Conservation (phyloP, 2,113 vertebrate genomes). For the Eleginops maclovinus region DNA sequence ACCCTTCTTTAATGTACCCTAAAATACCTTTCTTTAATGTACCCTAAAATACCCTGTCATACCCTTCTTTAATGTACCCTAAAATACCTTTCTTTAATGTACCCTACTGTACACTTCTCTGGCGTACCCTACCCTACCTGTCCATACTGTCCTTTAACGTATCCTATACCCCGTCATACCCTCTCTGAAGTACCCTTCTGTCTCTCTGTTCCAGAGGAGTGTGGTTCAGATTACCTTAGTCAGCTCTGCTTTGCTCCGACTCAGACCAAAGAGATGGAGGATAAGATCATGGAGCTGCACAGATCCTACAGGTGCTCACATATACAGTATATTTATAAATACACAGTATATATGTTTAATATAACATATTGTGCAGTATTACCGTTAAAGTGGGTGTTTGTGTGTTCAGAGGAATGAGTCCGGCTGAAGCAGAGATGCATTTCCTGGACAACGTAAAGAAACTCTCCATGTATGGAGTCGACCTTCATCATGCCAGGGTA, state of each 20-base stretch:
- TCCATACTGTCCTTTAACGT: not conserved
- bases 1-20: not conserved
- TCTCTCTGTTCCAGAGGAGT: slow-evolving; percentile 84
- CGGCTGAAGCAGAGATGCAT: slow-evolving; percentile 96
- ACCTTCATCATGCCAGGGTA: slow-evolving; percentile 97
- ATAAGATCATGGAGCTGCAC: slow-evolving; percentile 95
- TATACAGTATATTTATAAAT: too few species aligned
- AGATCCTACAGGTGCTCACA: slow-evolving; percentile 89
- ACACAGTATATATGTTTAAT: not conserved
- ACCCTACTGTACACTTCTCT: not conserved
- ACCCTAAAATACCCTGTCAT: too few species aligned
- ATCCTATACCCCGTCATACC: not conserved
- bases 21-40: not conserved
- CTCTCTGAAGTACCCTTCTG: not conserved
- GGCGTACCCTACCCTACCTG: not conserved
- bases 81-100: too few species aligned
- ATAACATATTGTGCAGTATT: not conserved
- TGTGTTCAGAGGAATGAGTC: slow-evolving; percentile 92
- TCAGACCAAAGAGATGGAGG: slow-evolving; percentile 95
- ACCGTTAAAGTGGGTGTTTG: slow-evolving; percentile 9
- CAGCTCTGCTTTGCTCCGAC: slow-evolving; percentile 94
- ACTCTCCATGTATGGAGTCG: slow-evolving; percentile 98
- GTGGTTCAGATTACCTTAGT: slow-evolving; percentile 88
- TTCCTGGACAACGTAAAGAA: slow-evolving; percentile 99
- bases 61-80: too few species aligned